A percentile compares a stretch with the other conserved stretches of the same genome.
phyloP scores from a whole-genome alignment of 1,140 invertebrate genomes.

The Cherax destructor region DNA sequence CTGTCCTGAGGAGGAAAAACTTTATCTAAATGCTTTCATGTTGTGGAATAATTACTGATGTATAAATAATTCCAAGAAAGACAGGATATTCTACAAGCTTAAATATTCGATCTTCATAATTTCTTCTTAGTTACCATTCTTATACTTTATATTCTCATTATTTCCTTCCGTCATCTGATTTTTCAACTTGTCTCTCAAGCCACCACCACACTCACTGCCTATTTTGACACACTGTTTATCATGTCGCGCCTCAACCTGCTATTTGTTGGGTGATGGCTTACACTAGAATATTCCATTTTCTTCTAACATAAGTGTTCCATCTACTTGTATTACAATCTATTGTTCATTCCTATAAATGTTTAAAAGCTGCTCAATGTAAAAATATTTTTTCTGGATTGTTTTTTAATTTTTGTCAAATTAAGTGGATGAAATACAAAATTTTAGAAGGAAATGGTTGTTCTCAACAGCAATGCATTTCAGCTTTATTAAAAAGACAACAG shows the following conservation, averaged over 20 bases:
- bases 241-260: background rate
- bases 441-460: background rate
- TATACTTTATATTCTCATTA: background rate
- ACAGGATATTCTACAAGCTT: conserved; percentile 7
- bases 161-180: conserved; percentile 1
- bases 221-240: background rate
- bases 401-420: too few relatives aligned
- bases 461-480: background rate
- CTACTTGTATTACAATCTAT: background rate
- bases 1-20: conserved; percentile 15
- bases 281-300: background rate
- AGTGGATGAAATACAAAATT: background rate
- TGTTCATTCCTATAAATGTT: background rate
- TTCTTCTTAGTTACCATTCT: background rate
- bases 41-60: background rate
- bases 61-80: conserved; percentile 1
- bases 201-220: background rate
- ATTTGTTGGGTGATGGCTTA: background rate
- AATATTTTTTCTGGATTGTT: too few relatives aligned
- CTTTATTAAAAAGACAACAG: background rate
- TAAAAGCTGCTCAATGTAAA: background rate
- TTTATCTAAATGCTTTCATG: background rate
- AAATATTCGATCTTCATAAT: background rate
- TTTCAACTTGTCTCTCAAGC: background rate
- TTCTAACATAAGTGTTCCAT: background rate